Base-by-base conservation (phyloP, 2,888 invertebrate genomes). In the Dasypogon diadema region DNA sequence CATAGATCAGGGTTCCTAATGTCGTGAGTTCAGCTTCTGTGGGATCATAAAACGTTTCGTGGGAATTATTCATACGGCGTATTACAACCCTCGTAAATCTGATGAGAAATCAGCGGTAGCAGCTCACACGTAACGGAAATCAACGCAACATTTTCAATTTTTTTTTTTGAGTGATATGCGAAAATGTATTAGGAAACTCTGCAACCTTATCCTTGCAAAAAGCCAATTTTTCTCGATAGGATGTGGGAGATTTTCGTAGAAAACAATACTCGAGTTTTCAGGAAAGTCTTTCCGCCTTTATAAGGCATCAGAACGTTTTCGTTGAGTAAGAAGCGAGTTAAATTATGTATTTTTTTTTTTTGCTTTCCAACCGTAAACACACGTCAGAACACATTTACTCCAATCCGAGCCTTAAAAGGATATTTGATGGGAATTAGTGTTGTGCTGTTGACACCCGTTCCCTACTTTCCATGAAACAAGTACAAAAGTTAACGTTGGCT, bases 371-470 rank as follows among this genome's bases (percentile, higher is more conserved):
- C 65, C 65, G 48, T 68, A 21, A 24, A 60, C 48, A 68, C 48
- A 22, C 65, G 65, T 68, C 65, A 68, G 48, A 68, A 48, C 21
- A 24, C 48, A 48, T 68, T 63, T 63, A 37, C 34, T 26, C 48
- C 22, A 68, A 68, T 68, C 34, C 65, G 65, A 22, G 46, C 48
- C 26, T 42, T 48, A 68, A 48, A 48, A 68, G 65, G 48, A 68
- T 68, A 68, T 68, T 68, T 68, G 65, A 48, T 46, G 48, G 46
- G 65, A 68, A 68, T 68, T 68, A 68, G 46, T 48, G 46, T 24
- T 26, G 65, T 68, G 65, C 65, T 68, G 21, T 68, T 68, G 65
- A 68, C 65, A 48, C 24, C n/a, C 65, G 37, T 18, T 18, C 26
- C 21, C 10, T 60, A 12, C 34, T 12, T 30, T 2, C 65, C 16